Evolutionary conservation across 2,797 vertebrate species (phyloP), one percentile per base, ranked within the genome.

Genomic region (Denticeps clupeoides): DNA sequence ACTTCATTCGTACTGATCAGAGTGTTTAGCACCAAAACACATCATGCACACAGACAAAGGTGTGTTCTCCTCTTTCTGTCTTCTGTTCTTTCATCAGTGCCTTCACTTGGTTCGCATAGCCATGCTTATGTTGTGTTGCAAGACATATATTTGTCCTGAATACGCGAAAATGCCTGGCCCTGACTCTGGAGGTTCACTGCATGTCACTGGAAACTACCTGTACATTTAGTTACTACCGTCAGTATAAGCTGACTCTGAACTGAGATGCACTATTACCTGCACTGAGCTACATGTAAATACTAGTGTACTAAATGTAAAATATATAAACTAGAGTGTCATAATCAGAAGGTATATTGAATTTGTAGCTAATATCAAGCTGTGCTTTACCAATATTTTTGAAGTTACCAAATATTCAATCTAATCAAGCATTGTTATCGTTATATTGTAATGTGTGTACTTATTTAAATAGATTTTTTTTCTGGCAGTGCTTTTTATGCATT

Each of bases 31-130:
- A 38, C n/a, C n/a, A n/a, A n/a, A n/a, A n/a, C n/a, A 21, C 35
- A 21, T 4, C 5, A 21, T 19, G 27, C n/a, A n/a, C n/a, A 28
- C 8, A 3, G 11, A 38, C 35, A 5, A 37, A 7, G 33, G 15
- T 21, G 35, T 21, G 18, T 11, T 11, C 16, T 21, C 24, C 13
- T 13, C 29, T 51, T 10, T 45, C 24, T 10, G 7, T 35, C 53
- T 43, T 31, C 25, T 16, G 24, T 47, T 51, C 50, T 31, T 49
- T 58, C 51, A 15, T 69, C 71, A 68, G 79, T 82, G 79, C 78
- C 78, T 82, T 83, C 49, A 45, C 54, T 37, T 43, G 49, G 60
- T 67, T 67, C 61, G 41, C 49, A 49, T 41, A 43, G 37, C 55
- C 22, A 15, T 62, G 41, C 45, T 32, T 19, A 2, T 25, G 16